phyloP scores from a whole-genome alignment of 2,113 vertebrate species.

The Nesogale talazaci region DNA sequence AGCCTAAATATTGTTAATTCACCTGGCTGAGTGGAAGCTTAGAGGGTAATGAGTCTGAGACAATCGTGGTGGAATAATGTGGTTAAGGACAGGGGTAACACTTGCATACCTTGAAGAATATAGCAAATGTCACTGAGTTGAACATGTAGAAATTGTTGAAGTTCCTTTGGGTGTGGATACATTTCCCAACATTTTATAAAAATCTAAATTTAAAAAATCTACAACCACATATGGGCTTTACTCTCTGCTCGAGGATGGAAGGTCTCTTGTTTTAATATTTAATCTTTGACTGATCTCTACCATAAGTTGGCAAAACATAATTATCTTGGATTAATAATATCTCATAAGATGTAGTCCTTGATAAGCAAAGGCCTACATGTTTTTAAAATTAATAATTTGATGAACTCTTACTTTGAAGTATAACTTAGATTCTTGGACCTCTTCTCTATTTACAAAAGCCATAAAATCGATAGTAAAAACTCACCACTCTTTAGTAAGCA shows the following conservation, averaged over 20 bases:
- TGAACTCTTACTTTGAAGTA: slow-evolving; percentile 23
- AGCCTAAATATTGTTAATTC: no score
- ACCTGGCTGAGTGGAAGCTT: neutral
- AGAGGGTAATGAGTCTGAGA: neutral
- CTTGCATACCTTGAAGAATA: neutral
- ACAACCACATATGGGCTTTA: neutral
- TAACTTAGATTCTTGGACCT: neutral
- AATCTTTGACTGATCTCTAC: slow-evolving; percentile 48
- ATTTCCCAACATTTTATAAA: neutral
- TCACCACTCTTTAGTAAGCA: slow-evolving; percentile 48
- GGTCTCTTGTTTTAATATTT: neutral
- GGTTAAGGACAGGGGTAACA: no score
- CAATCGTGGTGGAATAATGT: neutral
- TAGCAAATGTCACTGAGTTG: neutral
- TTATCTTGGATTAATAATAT: neutral
- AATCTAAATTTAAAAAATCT: neutral
- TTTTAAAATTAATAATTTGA: neutral
- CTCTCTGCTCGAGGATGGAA: neutral
- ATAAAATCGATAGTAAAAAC: slow-evolving; percentile 49
- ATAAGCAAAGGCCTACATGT: neutral
- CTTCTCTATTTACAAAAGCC: slow-evolving; percentile 49
- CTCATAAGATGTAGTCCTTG: neutral
- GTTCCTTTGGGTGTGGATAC: neutral
- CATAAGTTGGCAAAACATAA: slow-evolving; percentile 62
- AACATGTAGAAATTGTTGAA: neutral